Percentiles rank a stretch among this genome's conserved stretches.
phyloP scores from a whole-genome alignment of 2,113 vertebrate genomes.

The Pachypanchax playfairii region DNA sequence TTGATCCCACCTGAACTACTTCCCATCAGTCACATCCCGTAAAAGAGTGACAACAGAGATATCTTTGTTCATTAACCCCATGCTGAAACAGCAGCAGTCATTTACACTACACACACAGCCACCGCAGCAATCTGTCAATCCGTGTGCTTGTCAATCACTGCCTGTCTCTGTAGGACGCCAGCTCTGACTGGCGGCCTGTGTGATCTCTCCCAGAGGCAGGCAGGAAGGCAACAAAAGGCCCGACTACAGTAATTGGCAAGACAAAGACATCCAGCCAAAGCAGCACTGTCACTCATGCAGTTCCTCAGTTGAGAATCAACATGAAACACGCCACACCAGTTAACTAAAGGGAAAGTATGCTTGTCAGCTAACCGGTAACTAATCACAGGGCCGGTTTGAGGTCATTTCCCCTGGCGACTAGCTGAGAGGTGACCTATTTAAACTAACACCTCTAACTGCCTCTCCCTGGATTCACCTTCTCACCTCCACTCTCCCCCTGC shows the following conservation, averaged over 20 bases:
- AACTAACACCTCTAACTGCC: constrained; percentile 62
- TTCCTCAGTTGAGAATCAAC: constrained; percentile 60
- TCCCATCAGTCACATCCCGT: constrained; percentile 57
- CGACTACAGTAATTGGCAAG: constrained; percentile 70
- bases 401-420: constrained; percentile 61
- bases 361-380: constrained; percentile 51
- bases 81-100: constrained; percentile 66
- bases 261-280: constrained; percentile 73
- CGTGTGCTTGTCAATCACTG: constrained; percentile 70
- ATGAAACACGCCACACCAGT: constrained; percentile 63
- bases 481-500: constrained; percentile 56
- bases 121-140: constrained; percentile 65
- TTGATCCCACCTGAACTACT: constrained; percentile 54
- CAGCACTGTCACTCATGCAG: constrained; percentile 70
- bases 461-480: constrained; percentile 51
- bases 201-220: constrained; percentile 75
- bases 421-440: constrained; percentile 72
- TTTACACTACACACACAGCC: constrained; percentile 73
- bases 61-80: constrained; percentile 71
- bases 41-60: constrained; percentile 60
- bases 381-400: constrained; percentile 45
- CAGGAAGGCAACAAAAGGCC: constrained; percentile 72
- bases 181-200: constrained; percentile 75
- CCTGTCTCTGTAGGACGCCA: constrained; percentile 57
- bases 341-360: constrained; percentile 60